These are phyloP conservation scores for Eurystomus glaucurus DNA, from an alignment of 2,797 vertebrate genomes.

Conservation along the genomic window DNA sequence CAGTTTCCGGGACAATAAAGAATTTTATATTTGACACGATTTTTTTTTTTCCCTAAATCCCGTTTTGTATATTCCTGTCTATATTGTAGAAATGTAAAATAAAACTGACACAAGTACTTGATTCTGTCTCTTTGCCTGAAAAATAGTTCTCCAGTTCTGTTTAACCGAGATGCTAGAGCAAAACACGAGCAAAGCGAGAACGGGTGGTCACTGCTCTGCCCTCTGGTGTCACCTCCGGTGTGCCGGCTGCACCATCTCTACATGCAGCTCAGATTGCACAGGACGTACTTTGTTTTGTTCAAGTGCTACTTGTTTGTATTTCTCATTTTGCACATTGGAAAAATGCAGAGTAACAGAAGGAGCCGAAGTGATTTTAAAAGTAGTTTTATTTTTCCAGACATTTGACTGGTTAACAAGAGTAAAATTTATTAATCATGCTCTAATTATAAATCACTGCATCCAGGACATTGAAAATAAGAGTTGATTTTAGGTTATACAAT, in stretches of 20 bases:
- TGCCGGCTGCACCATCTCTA: background rate
- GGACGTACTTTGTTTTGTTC: background rate
- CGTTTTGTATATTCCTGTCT: slow-evolving; percentile 63
- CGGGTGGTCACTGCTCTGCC: background rate
- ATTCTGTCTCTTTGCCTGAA: background rate
- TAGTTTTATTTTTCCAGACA: slow-evolving; percentile 85
- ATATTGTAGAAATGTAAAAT: slow-evolving; percentile 59
- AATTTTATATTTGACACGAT: slow-evolving; percentile 49
- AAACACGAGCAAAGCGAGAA: background rate
- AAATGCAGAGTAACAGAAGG: background rate
- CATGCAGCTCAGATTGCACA: background rate
- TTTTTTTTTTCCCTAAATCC: background rate
- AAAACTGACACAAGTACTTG: slow-evolving; percentile 17
- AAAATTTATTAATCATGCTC: slow-evolving; percentile 86
- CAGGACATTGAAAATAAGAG: slow-evolving; percentile 86
- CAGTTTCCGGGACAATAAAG: background rate
- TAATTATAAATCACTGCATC: slow-evolving; percentile 89
- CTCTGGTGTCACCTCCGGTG: background rate
- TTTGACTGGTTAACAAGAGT: slow-evolving; percentile 83
- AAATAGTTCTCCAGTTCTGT: background rate
- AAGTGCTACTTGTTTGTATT: background rate
- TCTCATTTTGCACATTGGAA: background rate
- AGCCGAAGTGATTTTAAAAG: slow-evolving; percentile 79
- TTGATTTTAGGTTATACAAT: slow-evolving; percentile 86
- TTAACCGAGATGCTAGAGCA: background rate